Conservation (phyloP, 2,113 vertebrate species). For the Barbus barbus region DNA sequence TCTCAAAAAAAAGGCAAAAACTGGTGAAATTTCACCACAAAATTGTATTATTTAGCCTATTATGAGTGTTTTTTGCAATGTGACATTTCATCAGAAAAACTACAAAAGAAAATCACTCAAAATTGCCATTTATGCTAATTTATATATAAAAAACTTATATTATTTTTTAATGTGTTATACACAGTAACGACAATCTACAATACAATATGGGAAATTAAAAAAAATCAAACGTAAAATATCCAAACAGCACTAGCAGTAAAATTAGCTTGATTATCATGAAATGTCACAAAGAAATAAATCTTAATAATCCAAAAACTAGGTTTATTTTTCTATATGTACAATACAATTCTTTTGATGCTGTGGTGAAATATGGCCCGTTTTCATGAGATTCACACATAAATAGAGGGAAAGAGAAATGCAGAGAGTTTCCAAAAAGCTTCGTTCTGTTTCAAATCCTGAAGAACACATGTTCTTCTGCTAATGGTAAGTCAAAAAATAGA, state of each 20-base stretch:
- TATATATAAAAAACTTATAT: not conserved
- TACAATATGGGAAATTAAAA: not conserved
- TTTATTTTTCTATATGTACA: not conserved
- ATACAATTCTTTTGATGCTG: too few species aligned
- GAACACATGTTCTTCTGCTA: slow-evolving; percentile 46
- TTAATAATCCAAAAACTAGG: not conserved
- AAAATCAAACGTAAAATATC: not conserved
- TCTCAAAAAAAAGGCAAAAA: not conserved
- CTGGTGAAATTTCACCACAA: not conserved
- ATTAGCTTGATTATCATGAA: not conserved
- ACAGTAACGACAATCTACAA: not conserved
- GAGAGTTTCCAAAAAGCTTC: slow-evolving; percentile 39
- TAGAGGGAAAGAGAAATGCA: slow-evolving; percentile 41
- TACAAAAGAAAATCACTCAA: not conserved
- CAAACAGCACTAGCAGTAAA: not conserved
- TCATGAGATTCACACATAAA: slow-evolving; percentile 23
- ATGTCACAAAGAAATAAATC: not conserved
- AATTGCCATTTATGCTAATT: not conserved
- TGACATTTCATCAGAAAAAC: not conserved
- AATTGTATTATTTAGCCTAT: not conserved
- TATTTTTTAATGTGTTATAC: not conserved
- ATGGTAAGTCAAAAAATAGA: slow-evolving; percentile 58
- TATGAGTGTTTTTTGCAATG: not conserved
- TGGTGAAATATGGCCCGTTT: not conserved
- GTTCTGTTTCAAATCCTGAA: slow-evolving; percentile 43